Conservation (phyloP, 2,888 invertebrate genomes). For the Candidula unifasciata region DNA sequence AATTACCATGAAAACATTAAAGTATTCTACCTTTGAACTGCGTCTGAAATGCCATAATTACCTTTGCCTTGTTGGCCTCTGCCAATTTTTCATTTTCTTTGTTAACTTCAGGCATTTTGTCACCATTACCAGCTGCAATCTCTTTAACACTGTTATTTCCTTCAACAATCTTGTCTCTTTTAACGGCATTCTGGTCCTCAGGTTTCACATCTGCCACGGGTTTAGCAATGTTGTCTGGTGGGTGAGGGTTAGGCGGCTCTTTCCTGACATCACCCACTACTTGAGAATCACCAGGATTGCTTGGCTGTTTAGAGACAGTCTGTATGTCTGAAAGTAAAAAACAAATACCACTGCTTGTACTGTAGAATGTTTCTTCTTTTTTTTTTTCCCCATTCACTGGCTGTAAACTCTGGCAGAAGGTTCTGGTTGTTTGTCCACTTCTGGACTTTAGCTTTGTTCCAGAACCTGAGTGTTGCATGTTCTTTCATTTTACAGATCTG, state of each 20-base stretch:
- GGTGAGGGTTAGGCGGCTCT: conserved; percentile 68
- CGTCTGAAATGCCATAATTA: not conserved
- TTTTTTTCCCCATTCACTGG: no score
- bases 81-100: conserved; percentile 29
- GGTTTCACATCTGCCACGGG: not conserved
- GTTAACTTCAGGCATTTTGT: conserved; percentile 11
- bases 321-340: conserved; percentile 25
- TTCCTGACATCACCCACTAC: conserved; percentile 56
- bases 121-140: not conserved
- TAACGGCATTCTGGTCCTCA: not conserved
- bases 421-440: no score
- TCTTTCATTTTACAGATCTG: no score
- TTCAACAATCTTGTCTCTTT: conserved; percentile 5
- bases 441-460: no score
- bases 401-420: no score
- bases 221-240: conserved; percentile 55
- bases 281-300: not conserved
- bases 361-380: not conserved
- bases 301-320: conserved; percentile 23
- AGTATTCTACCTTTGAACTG: no score
- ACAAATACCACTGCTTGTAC: not conserved
- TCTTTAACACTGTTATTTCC: not conserved
- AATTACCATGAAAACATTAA: no score
- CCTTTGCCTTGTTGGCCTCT: conserved; percentile 36
- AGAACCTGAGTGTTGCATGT: no score